Conservation (phyloP, 2,797 vertebrate genomes). For the Myotis vivesi region DNA sequence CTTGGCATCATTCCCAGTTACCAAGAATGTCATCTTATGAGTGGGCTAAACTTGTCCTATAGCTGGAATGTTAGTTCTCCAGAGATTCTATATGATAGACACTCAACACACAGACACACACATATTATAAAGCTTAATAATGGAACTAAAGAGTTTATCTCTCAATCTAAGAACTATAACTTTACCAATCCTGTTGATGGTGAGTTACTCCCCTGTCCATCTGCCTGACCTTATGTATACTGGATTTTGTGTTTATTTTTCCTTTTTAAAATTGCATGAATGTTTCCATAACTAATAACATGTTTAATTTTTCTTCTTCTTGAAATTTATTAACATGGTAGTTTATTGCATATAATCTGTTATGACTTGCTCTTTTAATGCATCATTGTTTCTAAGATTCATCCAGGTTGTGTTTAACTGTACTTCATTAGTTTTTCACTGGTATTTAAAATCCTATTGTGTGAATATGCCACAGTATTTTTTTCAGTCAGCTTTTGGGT, state of each 20-base stretch:
- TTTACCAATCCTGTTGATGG: not conserved
- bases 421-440: conserved; percentile 24
- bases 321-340: not conserved
- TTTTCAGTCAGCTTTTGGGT: conserved; percentile 2
- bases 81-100: not conserved
- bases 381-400: conserved; percentile 12
- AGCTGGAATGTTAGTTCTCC: conserved; percentile 14
- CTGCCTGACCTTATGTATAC: not conserved
- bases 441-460: not conserved
- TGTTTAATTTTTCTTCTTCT: not conserved
- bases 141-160: not conserved
- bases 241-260: conserved; percentile 10
- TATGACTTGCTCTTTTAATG: not conserved
- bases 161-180: not conserved
- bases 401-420: not conserved
- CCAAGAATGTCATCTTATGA: not conserved
- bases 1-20: not conserved
- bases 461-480: not conserved
- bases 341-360: not conserved
- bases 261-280: not conserved
- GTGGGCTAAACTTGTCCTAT: not conserved
- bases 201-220: not conserved
- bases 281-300: conserved; percentile 3
- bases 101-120: not conserved
- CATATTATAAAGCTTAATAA: not conserved